Conservation (phyloP, 2,113 vertebrate genomes). For the Oryzias curvinotus region DNA sequence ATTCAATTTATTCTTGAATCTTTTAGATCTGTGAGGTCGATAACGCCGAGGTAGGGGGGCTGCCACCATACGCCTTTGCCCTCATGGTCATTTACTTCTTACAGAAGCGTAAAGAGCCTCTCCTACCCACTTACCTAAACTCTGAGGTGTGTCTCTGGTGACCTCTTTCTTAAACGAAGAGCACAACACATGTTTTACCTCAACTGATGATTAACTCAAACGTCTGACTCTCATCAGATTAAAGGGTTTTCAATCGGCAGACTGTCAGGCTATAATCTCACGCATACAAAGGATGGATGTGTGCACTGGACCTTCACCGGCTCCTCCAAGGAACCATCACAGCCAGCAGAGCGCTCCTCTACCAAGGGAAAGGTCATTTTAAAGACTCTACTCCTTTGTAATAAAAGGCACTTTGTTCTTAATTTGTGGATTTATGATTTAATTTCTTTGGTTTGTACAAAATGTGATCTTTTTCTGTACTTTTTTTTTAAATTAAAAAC, state of each 20-base stretch:
- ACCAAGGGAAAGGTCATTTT: slow-evolving; percentile 78
- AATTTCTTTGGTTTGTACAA: not conserved
- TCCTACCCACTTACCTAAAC: slow-evolving; percentile 89
- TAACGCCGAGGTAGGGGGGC: slow-evolving; percentile 87
- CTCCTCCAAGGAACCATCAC: slow-evolving; percentile 51
- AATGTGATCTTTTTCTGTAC: not conserved
- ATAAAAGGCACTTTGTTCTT: not conserved
- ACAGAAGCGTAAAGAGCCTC: slow-evolving; percentile 86
- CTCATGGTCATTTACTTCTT: slow-evolving; percentile 93
- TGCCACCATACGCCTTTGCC: slow-evolving; percentile 86
- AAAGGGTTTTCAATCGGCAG: slow-evolving; percentile 81
- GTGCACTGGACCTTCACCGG: slow-evolving; percentile 80
- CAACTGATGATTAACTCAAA: slow-evolving; percentile 6
- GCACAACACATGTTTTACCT: not conserved
- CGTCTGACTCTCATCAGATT: slow-evolving; percentile 68
- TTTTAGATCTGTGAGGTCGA: slow-evolving; percentile 87
- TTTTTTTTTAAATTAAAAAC: too few species aligned
- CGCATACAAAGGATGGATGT: slow-evolving; percentile 71
- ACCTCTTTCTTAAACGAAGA: not conserved
- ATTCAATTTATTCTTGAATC: not conserved
- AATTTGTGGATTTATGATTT: not conserved
- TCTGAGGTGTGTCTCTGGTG: slow-evolving; percentile 76
- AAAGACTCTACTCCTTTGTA: not conserved
- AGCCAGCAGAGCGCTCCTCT: slow-evolving; percentile 58
- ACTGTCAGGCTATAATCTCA: slow-evolving; percentile 80